A percentile compares a stretch with the other conserved stretches of the same genome.
These are phyloP conservation scores for Ooceraea biroi DNA, from an alignment of 1,140 invertebrate species.

Conservation along the genomic window DNA sequence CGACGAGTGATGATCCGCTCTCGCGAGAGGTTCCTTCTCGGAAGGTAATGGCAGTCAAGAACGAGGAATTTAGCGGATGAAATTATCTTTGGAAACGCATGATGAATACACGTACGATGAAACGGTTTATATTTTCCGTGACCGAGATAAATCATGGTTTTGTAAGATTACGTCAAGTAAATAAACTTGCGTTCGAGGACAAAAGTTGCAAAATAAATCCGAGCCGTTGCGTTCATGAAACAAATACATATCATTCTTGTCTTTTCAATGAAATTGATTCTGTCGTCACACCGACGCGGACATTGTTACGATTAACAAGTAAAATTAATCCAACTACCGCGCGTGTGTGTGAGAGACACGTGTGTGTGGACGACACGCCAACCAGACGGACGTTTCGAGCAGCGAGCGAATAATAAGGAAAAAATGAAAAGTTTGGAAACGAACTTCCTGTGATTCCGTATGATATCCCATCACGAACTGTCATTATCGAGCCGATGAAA, in stretches of 20 bases:
- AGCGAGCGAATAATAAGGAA: neutral
- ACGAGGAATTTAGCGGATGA: slow-evolving; percentile 25
- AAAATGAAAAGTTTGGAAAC: neutral
- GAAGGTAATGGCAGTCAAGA: neutral
- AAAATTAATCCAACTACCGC: no score
- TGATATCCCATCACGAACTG: slow-evolving; percentile 34
- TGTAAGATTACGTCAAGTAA: no score
- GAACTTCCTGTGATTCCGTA: slow-evolving; percentile 13
- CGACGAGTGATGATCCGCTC: slow-evolving; percentile 20
- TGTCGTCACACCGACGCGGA: no score
- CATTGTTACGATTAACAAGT: no score
- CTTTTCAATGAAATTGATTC: no score
- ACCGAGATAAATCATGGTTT: neutral
- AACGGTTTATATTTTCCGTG: neutral
- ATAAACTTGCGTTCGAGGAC: no score
- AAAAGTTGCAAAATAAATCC: no score
- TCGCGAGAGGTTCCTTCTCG: neutral
- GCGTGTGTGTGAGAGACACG: no score
- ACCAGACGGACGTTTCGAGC: slow-evolving; percentile 6
- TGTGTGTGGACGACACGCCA: no score
- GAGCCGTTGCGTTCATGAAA: no score
- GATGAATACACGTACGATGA: neutral
- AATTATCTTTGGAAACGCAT: neutral
- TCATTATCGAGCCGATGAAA: slow-evolving; percentile 46
- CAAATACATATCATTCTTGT: no score